Conservation (phyloP, 1,140 invertebrate genomes). For the Zelostemma sp. region DNA sequence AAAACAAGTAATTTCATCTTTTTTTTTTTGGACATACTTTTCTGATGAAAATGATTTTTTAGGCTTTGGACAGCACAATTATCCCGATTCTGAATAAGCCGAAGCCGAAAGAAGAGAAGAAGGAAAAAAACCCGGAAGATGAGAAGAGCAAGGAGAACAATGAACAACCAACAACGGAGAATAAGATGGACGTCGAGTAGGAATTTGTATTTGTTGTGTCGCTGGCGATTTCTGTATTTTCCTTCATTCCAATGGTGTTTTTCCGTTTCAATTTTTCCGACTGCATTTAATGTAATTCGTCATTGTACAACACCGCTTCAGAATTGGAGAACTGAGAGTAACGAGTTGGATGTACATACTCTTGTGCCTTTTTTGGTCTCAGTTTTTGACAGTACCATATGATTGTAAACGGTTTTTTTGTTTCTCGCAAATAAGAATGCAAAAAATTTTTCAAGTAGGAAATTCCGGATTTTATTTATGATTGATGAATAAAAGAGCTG, state of each 20-base stretch:
- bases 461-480: constrained; percentile 37
- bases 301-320: constrained; percentile 13
- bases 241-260: constrained; percentile 64
- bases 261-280: too few relatives aligned
- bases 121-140: constrained; percentile 61
- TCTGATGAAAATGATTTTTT: too few relatives aligned
- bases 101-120: constrained; percentile 79
- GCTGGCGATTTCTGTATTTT: constrained; percentile 61
- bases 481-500: constrained; percentile 41
- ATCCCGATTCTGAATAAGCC: constrained; percentile 87
- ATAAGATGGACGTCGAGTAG: constrained; percentile 71
- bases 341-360: constrained; percentile 26
- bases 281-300: constrained; percentile 51
- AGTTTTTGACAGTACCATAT: constrained; percentile 17
- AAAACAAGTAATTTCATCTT: constrained; percentile 73
- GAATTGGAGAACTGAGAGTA: neutral
- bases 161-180: constrained; percentile 70
- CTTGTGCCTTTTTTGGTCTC: constrained; percentile 45
- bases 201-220: constrained; percentile 53
- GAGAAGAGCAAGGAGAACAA: constrained; percentile 66
- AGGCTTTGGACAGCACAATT: constrained; percentile 79
- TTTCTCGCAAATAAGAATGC: constrained; percentile 16
- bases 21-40: neutral
- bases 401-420: constrained; percentile 15
- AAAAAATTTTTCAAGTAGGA: constrained; percentile 24